A percentile compares a stretch with the other conserved stretches of the same genome.
Conservation (phyloP, 53 echinoderm and acorn worm species). For the Luidia sarsii region DNA sequence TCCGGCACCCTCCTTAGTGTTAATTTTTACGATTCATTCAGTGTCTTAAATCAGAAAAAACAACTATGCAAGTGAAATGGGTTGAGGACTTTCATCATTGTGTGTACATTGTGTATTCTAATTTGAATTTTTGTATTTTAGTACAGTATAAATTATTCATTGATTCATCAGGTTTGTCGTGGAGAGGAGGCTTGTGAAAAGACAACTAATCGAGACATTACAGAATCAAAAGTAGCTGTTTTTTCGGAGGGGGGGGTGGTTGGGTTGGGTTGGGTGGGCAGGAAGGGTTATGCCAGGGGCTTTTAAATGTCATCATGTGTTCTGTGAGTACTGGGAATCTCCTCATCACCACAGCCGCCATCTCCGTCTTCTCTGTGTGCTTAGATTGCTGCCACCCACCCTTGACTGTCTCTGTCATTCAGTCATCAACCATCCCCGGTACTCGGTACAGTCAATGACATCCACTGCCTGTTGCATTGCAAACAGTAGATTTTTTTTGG, state of each 20-base stretch:
- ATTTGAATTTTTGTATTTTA: constrained; percentile 57
- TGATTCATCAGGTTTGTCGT: constrained; percentile 35
- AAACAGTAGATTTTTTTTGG: too few species aligned
- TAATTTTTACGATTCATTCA: constrained; percentile 53
- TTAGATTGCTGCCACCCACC: too few species aligned
- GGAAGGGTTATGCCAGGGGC: too few species aligned
- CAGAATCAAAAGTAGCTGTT: neutral
- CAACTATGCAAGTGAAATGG: constrained; percentile 51
- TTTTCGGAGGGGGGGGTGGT: too few species aligned
- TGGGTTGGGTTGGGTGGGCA: too few species aligned
- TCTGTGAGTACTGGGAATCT: neutral
- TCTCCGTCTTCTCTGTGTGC: too few species aligned
- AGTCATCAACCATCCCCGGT: too few species aligned
- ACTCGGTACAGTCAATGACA: too few species aligned
- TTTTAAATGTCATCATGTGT: neutral
- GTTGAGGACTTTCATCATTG: constrained; percentile 52
- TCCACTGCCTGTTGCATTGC: too few species aligned
- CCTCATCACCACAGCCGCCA: constrained; percentile 23
- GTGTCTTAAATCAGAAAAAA: constrained; percentile 57
- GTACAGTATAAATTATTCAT: constrained; percentile 15
- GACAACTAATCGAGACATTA: neutral
- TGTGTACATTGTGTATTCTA: constrained; percentile 49
- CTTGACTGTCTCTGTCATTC: too few species aligned
- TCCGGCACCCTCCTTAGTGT: too few species aligned
- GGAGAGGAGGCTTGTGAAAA: constrained; percentile 2